A percentile compares a stretch with the other conserved stretches of the same genome.
These are phyloP conservation scores for Polietes domitor DNA, from an alignment of 2,888 invertebrate species.

Conservation along the genomic window DNA sequence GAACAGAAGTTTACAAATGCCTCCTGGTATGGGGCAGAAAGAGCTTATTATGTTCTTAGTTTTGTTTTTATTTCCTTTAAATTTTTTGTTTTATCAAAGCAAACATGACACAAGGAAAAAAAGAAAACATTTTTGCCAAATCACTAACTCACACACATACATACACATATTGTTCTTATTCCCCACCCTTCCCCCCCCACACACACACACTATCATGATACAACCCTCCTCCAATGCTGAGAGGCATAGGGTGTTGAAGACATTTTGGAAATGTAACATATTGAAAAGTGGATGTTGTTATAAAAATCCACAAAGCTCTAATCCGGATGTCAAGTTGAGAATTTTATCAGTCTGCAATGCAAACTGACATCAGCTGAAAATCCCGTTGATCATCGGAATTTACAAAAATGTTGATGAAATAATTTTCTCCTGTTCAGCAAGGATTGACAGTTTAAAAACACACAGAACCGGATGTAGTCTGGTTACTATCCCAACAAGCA, in stretches of 20 bases:
- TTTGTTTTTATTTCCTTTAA: conserved; percentile 60
- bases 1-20: conserved; percentile 7
- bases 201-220: neutral
- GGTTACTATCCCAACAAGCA: too few species aligned
- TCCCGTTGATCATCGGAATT: neutral
- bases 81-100: conserved; percentile 48
- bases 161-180: neutral
- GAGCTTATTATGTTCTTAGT: conserved; percentile 60
- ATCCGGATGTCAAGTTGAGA: conserved; percentile 2
- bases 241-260: neutral
- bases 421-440: too few species aligned
- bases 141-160: neutral
- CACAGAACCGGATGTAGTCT: too few species aligned
- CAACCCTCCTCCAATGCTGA: neutral
- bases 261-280: neutral
- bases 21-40: conserved; percentile 45
- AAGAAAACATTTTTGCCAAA: conserved; percentile 38
- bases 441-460: too few species aligned
- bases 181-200: too few species aligned
- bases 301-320: neutral
- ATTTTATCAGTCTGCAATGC: neutral
- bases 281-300: neutral
- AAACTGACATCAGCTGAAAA: neutral
- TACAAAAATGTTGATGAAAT: too few species aligned
- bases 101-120: conserved; percentile 20